A percentile compares a stretch with the other conserved stretches of the same genome.
Conservation (phyloP, 2,797 vertebrate genomes). For the Thripadectes ignobilis region DNA sequence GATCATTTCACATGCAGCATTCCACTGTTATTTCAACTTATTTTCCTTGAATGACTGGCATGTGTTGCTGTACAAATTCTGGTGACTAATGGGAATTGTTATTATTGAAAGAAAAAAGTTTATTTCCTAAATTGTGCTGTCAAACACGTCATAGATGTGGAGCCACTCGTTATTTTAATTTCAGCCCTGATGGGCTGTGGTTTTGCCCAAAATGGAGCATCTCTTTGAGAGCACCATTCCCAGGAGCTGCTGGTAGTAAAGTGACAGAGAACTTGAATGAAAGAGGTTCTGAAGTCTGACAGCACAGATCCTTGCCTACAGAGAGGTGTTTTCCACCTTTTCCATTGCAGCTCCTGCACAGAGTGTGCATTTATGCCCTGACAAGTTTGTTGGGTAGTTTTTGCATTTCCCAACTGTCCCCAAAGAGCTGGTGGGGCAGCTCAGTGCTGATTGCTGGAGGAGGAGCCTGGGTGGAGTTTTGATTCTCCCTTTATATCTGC, state of each 20-base stretch:
- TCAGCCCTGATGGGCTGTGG: neutral
- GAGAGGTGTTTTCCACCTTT: neutral
- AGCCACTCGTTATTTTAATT: neutral
- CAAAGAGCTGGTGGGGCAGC: neutral
- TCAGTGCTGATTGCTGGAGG: neutral
- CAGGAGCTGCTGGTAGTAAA: neutral
- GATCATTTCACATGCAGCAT: neutral
- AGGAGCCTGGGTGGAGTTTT: neutral
- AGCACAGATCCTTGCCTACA: neutral
- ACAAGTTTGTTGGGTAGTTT: rapidly evolving
- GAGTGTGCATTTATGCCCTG: rapidly evolving
- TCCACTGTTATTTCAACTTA: neutral
- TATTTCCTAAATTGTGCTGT: neutral
- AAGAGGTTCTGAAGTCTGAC: neutral
- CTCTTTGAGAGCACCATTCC: neutral
- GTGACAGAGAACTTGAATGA: neutral
- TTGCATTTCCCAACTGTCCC: neutral
- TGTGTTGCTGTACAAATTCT: neutral
- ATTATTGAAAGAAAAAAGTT: neutral
- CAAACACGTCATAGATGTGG: neutral
- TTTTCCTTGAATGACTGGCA: neutral
- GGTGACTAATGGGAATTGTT: neutral
- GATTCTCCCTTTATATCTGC: neutral
- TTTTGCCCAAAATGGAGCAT: neutral
- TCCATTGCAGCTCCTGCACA: neutral